Base-by-base conservation (phyloP, 2,888 invertebrate species). In the Eurois occulta region DNA sequence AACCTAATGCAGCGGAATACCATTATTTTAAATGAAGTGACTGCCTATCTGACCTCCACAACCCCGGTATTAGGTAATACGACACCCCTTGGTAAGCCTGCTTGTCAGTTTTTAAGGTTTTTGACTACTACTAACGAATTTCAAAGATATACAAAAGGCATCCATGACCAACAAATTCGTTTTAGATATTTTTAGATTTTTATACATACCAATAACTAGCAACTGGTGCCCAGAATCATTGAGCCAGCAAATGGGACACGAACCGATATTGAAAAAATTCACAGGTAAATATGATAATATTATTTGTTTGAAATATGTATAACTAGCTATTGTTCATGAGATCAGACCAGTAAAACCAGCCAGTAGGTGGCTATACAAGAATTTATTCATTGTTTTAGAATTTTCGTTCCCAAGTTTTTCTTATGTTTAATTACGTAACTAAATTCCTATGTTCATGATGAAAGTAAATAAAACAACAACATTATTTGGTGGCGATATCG, bases 211-310 rank as follows among this genome's bases (percentile, higher is more conserved):
- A n/a, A 11, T 55, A 55, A 55, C 11, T n/a, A 13, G 11, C n/a
- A 55, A 62, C 21, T 62, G 24, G 35, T 38, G 38, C 38, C 64
- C 24, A n/a, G n/a, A 64, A n/a, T 38, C 24, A 35, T 35, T 18
- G 28, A 62, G 21, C 6, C 5, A 35, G 10, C 21, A 38, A 38
- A 41, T 64, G 7, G 16, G n/a, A 41, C 16, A 41, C 24, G 7
- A 13, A n/a, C 1, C 7, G 41, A 65, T 64, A 38, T 64, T 64
- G n/a, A 41, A 16, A n/a, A 60, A n/a, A 65, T 6, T 2, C 41
- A 65, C 38, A 41, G 38, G 38, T 65, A 64, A 64, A 64, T 65
- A 41, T 65, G 65, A n/a, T 41, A 64, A n/a, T 64, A 64, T 64
- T 64, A 41, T 65, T 65, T 65, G n/a, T n/a, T 65, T 41, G n/a